These are phyloP conservation scores for Danio kyathit DNA, from an alignment of 2,797 vertebrate species.

Conservation along the genomic window DNA sequence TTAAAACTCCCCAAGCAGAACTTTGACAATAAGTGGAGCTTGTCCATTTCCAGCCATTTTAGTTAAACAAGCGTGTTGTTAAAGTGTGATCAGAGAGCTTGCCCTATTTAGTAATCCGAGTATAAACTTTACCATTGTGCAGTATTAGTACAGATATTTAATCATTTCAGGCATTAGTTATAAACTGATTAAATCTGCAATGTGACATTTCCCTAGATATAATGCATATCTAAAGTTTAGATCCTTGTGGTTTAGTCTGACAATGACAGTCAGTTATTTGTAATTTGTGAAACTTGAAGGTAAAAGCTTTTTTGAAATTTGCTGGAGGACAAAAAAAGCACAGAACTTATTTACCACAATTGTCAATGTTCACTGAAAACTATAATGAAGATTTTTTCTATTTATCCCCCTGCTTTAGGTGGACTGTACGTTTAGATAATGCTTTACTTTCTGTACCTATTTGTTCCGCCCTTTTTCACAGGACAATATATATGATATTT, in stretches of 20 bases:
- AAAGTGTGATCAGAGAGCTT: not conserved
- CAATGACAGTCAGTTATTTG: not conserved
- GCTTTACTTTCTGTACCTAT: no score
- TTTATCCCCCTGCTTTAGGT: no score
- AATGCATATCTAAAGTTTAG: not conserved
- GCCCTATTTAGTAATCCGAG: not conserved
- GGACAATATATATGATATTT: no score
- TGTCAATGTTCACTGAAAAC: no score
- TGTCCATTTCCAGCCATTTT: not conserved
- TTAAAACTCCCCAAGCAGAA: not conserved
- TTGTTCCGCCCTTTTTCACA: no score
- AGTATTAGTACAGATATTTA: not conserved
- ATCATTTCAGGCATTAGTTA: no score
- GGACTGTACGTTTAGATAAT: no score
- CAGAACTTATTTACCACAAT: no score
- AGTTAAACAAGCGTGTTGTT: no score
- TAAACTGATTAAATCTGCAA: not conserved
- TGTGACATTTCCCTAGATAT: no score
- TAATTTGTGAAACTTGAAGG: conserved; percentile 16
- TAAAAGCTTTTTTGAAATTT: not conserved
- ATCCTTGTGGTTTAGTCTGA: not conserved
- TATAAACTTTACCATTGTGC: not conserved
- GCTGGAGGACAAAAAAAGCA: not conserved
- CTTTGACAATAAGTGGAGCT: not conserved
- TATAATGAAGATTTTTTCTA: no score